Percentiles rank a stretch among this genome's conserved stretches.
Evolutionary conservation across 2,113 vertebrate species (phyloP).

Genomic region (Ochotona curzoniae): DNA sequence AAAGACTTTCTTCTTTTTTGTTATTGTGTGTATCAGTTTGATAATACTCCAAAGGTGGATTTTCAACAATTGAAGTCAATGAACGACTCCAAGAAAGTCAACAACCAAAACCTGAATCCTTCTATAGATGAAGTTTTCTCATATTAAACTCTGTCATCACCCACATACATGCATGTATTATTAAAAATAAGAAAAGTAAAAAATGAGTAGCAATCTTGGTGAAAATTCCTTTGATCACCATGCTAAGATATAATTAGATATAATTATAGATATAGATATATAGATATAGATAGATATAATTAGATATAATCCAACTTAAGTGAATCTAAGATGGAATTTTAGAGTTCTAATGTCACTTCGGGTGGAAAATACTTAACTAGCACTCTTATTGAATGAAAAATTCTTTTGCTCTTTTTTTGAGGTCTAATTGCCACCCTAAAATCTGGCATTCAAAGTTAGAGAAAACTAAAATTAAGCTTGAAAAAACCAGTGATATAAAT

Average conservation of each 20-base stretch:
- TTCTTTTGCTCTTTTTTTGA: background rate
- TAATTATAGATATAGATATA: no score
- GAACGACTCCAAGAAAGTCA: background rate
- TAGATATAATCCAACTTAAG: background rate
- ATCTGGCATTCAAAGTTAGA: background rate
- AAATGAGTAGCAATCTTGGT: background rate
- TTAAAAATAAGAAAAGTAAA: background rate
- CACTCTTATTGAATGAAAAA: background rate
- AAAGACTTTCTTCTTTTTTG: background rate
- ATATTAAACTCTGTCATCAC: background rate
- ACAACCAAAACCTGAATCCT: background rate
- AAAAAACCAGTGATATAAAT: background rate
- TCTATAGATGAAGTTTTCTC: background rate
- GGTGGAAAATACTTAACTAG: background rate
- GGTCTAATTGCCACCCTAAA: background rate
- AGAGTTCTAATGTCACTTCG: conserved; percentile 9
- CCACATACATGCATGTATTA: background rate
- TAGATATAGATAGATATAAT: no score
- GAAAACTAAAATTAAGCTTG: conserved; percentile 41
- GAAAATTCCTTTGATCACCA: background rate
- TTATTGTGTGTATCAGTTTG: background rate
- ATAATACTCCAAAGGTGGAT: background rate
- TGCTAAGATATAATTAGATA: background rate
- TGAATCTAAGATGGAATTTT: background rate
- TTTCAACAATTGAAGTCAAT: background rate